Evolutionary conservation across 2,113 vertebrate species (phyloP).

Genomic region (Anser brachyrhynchus): DNA sequence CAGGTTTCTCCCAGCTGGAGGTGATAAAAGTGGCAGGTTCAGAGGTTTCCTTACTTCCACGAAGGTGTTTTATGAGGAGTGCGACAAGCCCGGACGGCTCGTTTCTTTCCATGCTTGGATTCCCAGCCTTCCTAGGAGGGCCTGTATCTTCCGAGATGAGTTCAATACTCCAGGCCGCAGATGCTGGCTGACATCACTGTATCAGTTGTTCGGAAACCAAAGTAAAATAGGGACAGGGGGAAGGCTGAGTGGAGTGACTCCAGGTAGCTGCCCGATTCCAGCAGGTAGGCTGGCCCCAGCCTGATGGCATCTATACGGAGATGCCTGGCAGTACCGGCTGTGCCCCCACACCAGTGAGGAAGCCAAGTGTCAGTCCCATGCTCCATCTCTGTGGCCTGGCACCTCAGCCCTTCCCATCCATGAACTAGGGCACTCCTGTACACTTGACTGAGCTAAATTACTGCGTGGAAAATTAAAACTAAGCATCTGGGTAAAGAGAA

Average conservation of each 20-base stretch:
- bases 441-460: not conserved
- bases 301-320: accelerated
- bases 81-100: not conserved
- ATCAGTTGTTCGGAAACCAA: not conserved
- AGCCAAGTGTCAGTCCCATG: not conserved
- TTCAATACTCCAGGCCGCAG: not conserved
- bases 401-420: not conserved
- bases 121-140: not conserved
- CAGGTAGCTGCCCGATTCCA: not conserved
- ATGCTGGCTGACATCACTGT: accelerated
- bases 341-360: not conserved
- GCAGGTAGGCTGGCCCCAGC: not conserved
- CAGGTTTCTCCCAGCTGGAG: not conserved
- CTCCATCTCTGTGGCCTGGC: not conserved
- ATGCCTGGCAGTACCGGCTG: not conserved
- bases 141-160: not conserved
- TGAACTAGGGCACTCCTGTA: not conserved
- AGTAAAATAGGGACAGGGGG: not conserved
- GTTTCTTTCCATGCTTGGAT: not conserved
- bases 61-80: not conserved
- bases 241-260: not conserved
- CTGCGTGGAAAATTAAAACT: not conserved
- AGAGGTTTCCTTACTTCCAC: not conserved
- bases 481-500: not conserved
- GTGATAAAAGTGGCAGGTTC: not conserved